phyloP scores from a whole-genome alignment of 2,888 invertebrate genomes.

The Incurvaria masculella region DNA sequence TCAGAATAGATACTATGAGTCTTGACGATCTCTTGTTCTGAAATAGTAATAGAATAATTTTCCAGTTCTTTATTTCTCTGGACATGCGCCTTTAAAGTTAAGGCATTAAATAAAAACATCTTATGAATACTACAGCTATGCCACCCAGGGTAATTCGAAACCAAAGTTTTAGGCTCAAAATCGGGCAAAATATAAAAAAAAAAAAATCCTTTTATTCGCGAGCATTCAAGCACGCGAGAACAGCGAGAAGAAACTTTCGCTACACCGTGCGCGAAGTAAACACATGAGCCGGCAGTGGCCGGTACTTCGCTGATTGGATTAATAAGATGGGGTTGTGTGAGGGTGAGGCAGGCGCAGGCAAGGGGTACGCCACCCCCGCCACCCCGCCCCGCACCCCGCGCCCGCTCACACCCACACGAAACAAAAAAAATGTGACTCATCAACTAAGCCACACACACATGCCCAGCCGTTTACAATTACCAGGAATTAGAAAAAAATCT shows the following conservation, averaged over 20 bases:
- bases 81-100: too few relatives aligned
- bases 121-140: too few relatives aligned
- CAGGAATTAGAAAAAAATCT: background rate
- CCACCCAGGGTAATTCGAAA: too few relatives aligned
- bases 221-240: too few relatives aligned
- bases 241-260: background rate
- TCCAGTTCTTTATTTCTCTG: too few relatives aligned
- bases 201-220: too few relatives aligned
- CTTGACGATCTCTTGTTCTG: too few relatives aligned
- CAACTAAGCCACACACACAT: conserved; percentile 44
- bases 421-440: conserved; percentile 61
- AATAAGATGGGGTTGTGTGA: conserved; percentile 54
- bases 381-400: conserved; percentile 39
- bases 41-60: too few relatives aligned
- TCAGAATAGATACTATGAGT: too few relatives aligned
- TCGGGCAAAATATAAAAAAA: too few relatives aligned
- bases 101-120: too few relatives aligned
- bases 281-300: conserved; percentile 52
- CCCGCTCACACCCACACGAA: conserved; percentile 31
- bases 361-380: conserved; percentile 42
- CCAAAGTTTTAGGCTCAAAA: too few relatives aligned
- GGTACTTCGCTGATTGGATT: conserved; percentile 50
- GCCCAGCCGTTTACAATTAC: conserved; percentile 11
- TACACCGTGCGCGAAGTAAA: conserved; percentile 20
- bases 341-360: conserved; percentile 25